These are phyloP conservation scores for Quadroppia sp. DNA, from an alignment of 2,888 invertebrate genomes.

Conservation along the genomic window DNA sequence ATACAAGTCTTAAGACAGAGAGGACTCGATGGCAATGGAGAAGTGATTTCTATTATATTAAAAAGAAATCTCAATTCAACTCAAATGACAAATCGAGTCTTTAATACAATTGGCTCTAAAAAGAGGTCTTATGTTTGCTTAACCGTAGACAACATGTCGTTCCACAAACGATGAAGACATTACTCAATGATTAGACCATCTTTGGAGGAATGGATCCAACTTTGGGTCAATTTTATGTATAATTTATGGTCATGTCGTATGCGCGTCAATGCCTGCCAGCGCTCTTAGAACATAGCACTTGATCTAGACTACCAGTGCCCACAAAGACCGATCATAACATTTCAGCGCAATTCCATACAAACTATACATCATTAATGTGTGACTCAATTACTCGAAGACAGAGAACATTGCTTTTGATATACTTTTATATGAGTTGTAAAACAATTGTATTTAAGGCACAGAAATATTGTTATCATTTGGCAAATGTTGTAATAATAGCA, in stretches of 20 bases:
- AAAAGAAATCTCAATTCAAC: neutral
- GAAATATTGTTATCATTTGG: slow-evolving; percentile 32
- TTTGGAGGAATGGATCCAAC: neutral
- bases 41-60: slow-evolving; percentile 20
- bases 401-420: neutral
- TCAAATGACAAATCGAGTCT: slow-evolving; percentile 21
- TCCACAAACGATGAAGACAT: slow-evolving; percentile 11
- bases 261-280: slow-evolving; percentile 6
- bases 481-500: slow-evolving; percentile 4
- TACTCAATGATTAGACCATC: slow-evolving; percentile 30
- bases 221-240: slow-evolving; percentile 35
- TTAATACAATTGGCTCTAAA: slow-evolving; percentile 16
- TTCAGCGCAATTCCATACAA: slow-evolving; percentile 26
- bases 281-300: neutral
- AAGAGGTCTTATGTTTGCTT: slow-evolving; percentile 24
- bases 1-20: neutral
- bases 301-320: neutral
- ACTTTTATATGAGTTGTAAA: slow-evolving; percentile 18
- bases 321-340: neutral
- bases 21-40: neutral
- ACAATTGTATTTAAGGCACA: slow-evolving; percentile 7
- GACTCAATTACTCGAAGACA: slow-evolving; percentile 25
- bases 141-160: neutral
- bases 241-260: slow-evolving; percentile 32
- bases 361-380: slow-evolving; percentile 38